Conservation (phyloP, 2,888 invertebrate genomes). For the Nipponacmea schrenckii region DNA sequence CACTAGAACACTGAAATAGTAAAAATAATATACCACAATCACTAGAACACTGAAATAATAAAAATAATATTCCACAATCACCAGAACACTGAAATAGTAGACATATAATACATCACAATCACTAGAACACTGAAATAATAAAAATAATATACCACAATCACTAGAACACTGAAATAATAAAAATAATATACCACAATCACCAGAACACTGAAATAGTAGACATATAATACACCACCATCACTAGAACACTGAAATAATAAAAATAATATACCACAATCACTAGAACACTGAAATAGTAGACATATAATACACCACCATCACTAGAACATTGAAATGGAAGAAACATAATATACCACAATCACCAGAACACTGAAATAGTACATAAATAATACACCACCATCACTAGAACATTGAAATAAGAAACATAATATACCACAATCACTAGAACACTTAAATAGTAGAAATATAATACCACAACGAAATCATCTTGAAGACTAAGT, state of each 20-base stretch:
- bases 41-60: too few species aligned
- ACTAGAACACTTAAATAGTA: too few species aligned
- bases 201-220: too few species aligned
- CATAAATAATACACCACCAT: conserved; percentile 53
- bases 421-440: not conserved
- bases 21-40: too few species aligned
- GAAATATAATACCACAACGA: too few species aligned
- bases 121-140: too few species aligned
- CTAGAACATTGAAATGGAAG: conserved; percentile 48
- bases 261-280: not conserved
- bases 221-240: not conserved
- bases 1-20: too few species aligned
- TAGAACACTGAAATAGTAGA: conserved; percentile 42
- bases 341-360: conserved; percentile 51
- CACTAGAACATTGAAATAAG: conserved; percentile 53
- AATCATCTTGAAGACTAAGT: too few species aligned
- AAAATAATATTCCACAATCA: too few species aligned
- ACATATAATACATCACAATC: too few species aligned
- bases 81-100: too few species aligned
- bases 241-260: not conserved
- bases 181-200: not conserved
- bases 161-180: conserved; percentile 47
- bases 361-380: conserved; percentile 53
- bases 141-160: conserved; percentile 51
- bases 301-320: conserved; percentile 47